Base-by-base conservation (phyloP, 1,140 invertebrate species). In the Thaumetopoea pityocampa region DNA sequence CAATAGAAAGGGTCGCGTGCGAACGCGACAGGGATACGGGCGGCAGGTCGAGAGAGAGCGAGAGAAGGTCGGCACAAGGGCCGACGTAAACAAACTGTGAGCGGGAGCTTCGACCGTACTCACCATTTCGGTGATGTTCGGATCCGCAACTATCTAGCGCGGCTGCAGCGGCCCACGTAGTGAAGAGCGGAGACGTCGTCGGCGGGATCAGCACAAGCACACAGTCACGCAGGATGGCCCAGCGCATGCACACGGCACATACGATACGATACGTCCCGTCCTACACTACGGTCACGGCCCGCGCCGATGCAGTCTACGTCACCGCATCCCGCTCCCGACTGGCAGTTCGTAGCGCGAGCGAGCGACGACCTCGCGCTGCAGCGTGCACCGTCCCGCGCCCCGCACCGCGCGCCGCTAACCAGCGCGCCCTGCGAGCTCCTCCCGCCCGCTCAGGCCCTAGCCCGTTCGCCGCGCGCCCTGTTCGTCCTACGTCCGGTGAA, bases 321-420 rank as follows among this genome's bases (percentile, higher is more conserved):
- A 83, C 79, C 79, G 79, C 79, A 83, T 80, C 79, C 79, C 79
- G 79, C 79, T 83, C 76, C 79, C 72, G 76, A 83, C 79, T 83
- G 79, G 66, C 76, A 24, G 52, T 43, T 42, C 66, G 60, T 64
- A 57, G 56, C 56, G 72, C 69, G 66, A 70, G 76, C 79, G 74
- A 79, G 66, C 76, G 73, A 78, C 78, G 76, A 80, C 73, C 76
- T 78, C 76, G 71, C 70, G 76, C 73, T 79, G 73, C 79, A 79
- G 65, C 71, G 73, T 80, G 74, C 73, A 73, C 66, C 77, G 61
- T 61, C 70, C 73, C 68, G 51, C 67, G 48, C 61, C 45, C 58
- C 67, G 48, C 71, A 28, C 66, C 36, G 51, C 37, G 22, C 57
- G 18, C 55, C 64, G 50, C 60, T 47, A 52, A 60, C 58, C 47